Conservation (phyloP, 2,797 vertebrate species). For the Malurus leucopterus region DNA sequence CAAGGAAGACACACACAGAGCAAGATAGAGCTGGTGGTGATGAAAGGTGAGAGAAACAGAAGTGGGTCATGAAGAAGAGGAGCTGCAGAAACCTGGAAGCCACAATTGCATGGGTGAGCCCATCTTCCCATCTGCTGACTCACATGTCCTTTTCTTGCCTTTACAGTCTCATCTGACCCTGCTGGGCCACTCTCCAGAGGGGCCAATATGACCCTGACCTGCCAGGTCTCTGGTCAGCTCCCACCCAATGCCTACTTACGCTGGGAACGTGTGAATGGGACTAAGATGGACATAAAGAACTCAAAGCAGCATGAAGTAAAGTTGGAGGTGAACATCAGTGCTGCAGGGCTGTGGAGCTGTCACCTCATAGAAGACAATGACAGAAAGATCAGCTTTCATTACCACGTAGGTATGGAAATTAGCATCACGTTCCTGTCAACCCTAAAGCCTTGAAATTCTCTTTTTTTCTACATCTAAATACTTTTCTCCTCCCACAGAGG, state of each 20-base stretch:
- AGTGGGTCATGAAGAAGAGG: not conserved
- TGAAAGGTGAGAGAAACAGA: constrained; percentile 63
- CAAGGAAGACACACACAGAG: not conserved
- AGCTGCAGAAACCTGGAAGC: not conserved
- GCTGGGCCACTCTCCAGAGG: not conserved
- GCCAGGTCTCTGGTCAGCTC: not conserved
- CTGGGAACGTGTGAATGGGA: constrained; percentile 32
- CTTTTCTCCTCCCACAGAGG: not conserved
- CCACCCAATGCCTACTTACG: not conserved
- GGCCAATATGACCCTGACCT: not conserved
- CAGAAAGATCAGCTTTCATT: constrained; percentile 12
- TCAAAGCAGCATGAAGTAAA: not conserved
- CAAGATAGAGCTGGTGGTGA: constrained; percentile 59
- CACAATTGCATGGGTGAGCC: not conserved
- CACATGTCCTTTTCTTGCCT: not conserved
- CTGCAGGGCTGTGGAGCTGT: constrained; percentile 47
- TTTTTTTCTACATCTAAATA: not conserved
- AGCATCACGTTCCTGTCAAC: not conserved
- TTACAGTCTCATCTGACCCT: constrained; percentile 39
- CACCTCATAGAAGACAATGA: not conserved
- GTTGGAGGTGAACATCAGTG: not conserved
- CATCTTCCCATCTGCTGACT: not conserved
- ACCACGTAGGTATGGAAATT: constrained; percentile 41
- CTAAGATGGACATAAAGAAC: not conserved
- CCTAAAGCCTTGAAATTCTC: not conserved